Base-by-base conservation (phyloP, 2,888 invertebrate genomes). In the Hermaeophaga mercurialis region DNA sequence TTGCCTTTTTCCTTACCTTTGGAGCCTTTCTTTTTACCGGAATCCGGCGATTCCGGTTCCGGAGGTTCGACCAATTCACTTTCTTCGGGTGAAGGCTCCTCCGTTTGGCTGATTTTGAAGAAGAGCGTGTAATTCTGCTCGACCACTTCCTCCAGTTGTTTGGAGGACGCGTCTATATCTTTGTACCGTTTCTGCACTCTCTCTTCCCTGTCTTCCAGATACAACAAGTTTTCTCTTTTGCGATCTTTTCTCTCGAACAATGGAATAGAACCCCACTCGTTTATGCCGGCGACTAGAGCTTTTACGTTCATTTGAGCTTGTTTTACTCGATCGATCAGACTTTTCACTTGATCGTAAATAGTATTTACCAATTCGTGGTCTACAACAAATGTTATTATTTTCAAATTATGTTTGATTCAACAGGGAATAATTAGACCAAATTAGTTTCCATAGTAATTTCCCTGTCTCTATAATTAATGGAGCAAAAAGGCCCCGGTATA, bases 181-280 rank as follows among this genome's bases (percentile, higher is more conserved):
- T 70, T 68, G 59, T 79, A 85, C 73, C 88, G 80, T 56, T 75
- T 78, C 15, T 80, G 69, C 14, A 85, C 79, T 63, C 84, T 79
- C 3, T 82, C 80, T 3, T 77, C 74, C 12, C 83, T 76, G 64
- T 87, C 86, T 3, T 75, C 76, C 1, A 85, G 78, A 19, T 82
- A 81, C 1, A 91, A 72, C 39, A 82, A 66, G 17, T 76, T 77
- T 31, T 82, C 81, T 6, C 82, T 81, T 68, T 84, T 85, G 0
- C 81, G 80, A 65, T 89, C 88, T 67, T 86, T 89, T 15, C 95
- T 79, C 69, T 86, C 84, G 71, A 89, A 90, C 5, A 96, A 77
- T 0, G 94, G 91, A 9, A 80, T 70, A 60, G 84, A 82, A 1
- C 88, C 87, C 94, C 94, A 95, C 0, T 80, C 78, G 1, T 82